Conservation (phyloP, 92 coral and sea anemone species). For the Zoanthus sansibaricus region DNA sequence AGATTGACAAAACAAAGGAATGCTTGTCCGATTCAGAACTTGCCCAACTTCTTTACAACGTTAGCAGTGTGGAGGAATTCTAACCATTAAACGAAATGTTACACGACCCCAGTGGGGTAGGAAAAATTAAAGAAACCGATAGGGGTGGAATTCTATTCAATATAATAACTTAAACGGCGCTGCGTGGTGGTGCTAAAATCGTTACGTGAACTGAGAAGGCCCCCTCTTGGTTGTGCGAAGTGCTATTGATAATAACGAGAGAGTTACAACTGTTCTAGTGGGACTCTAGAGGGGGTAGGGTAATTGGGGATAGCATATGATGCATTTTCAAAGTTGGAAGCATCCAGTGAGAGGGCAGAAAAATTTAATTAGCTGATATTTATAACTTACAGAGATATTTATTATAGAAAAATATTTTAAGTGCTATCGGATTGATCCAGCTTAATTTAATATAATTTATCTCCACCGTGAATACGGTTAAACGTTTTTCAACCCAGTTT, state of each 20-base stretch:
- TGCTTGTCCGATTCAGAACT: conserved; percentile 60
- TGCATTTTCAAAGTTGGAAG: neutral
- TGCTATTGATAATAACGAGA: no score
- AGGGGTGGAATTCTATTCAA: no score
- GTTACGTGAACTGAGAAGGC: no score
- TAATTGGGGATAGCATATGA: neutral
- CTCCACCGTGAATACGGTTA: neutral
- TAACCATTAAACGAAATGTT: neutral
- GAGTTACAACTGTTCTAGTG: no score
- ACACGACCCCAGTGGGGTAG: neutral
- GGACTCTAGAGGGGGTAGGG: no score
- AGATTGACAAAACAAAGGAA: conserved; percentile 18
- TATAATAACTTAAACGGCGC: no score
- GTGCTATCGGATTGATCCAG: neutral
- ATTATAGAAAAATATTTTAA: neutral
- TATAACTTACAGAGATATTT: conserved; percentile 6
- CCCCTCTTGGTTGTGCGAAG: no score
- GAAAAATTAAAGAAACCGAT: neutral
- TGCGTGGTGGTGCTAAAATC: no score
- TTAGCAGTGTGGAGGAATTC: conserved; percentile 54
- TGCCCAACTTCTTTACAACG: conserved; percentile 44
- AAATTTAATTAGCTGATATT: neutral
- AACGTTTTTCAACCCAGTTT: neutral
- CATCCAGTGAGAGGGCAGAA: neutral
- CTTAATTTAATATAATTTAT: neutral